These are phyloP conservation scores for Spodoptera frugiperda DNA, from an alignment of 1,140 invertebrate genomes.

Conservation along the genomic window DNA sequence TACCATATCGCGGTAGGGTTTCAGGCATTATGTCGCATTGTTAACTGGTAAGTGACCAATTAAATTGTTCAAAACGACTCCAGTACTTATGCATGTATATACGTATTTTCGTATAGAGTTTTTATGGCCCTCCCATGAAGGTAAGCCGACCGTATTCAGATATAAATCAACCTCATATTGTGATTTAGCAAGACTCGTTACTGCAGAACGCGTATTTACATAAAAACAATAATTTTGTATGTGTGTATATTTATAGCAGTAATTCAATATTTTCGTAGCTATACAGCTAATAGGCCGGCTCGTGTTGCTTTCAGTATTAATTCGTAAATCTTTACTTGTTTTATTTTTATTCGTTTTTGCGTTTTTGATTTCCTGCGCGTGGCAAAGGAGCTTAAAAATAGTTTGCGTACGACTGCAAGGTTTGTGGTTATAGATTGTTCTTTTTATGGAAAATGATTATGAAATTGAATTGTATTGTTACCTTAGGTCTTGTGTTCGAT, in stretches of 20 bases:
- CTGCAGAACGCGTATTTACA: slow-evolving; percentile 83
- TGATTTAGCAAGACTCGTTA: slow-evolving; percentile 84
- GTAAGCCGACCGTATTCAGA: slow-evolving; percentile 78
- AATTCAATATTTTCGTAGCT: slow-evolving; percentile 44
- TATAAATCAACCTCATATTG: slow-evolving; percentile 85
- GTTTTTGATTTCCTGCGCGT: slow-evolving; percentile 19
- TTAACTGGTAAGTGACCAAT: slow-evolving; percentile 45
- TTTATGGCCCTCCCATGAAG: slow-evolving; percentile 81
- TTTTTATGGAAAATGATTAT: not conserved
- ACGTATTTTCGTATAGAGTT: slow-evolving; percentile 69
- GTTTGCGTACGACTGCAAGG: not conserved
- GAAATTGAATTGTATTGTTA: no score
- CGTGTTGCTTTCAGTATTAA: slow-evolving; percentile 56
- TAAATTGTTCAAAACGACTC: slow-evolving; percentile 46
- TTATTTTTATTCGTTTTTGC: slow-evolving; percentile 8
- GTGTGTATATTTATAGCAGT: slow-evolving; percentile 40
- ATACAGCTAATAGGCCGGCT: slow-evolving; percentile 59
- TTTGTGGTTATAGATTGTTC: not conserved
- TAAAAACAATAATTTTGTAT: slow-evolving; percentile 78
- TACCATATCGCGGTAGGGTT: slow-evolving; percentile 32
- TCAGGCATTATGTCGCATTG: slow-evolving; percentile 44
- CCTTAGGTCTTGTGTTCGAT: no score
- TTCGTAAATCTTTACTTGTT: slow-evolving; percentile 26
- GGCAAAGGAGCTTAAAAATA: slow-evolving; percentile 12
- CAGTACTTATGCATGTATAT: slow-evolving; percentile 23